Evolutionary conservation across 2,888 invertebrate genomes (phyloP).

Genomic region (Lucinisca nassula): DNA sequence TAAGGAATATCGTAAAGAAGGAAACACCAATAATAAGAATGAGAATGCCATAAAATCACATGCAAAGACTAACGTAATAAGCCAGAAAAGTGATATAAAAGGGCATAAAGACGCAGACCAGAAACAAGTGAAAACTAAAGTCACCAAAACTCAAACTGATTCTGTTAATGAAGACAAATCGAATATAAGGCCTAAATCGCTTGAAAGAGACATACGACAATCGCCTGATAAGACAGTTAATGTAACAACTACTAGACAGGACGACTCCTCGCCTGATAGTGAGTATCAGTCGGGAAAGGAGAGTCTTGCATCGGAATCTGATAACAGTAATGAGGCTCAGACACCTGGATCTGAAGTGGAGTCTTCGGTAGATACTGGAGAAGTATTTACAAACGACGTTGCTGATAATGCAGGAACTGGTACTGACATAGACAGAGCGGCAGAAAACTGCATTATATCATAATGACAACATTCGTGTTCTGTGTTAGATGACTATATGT

Average conservation of each 20-base stretch:
- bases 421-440: constrained; percentile 36
- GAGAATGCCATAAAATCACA: neutral
- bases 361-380: constrained; percentile 64
- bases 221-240: neutral
- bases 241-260: neutral
- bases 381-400: constrained; percentile 23
- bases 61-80: neutral
- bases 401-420: neutral
- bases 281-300: constrained; percentile 70
- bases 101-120: neutral
- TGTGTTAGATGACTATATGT: no score
- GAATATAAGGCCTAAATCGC: neutral
- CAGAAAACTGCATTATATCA: constrained; percentile 63
- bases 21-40: neutral
- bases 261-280: constrained; percentile 59
- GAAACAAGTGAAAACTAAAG: no score
- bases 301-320: constrained; percentile 56
- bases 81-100: neutral
- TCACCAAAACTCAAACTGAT: no score
- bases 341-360: constrained; percentile 48
- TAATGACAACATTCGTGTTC: no score
- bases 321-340: constrained; percentile 23
- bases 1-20: neutral
- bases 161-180: neutral
- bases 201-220: neutral